Conservation (phyloP, 1,140 invertebrate genomes). For the Vanessa atalanta region DNA sequence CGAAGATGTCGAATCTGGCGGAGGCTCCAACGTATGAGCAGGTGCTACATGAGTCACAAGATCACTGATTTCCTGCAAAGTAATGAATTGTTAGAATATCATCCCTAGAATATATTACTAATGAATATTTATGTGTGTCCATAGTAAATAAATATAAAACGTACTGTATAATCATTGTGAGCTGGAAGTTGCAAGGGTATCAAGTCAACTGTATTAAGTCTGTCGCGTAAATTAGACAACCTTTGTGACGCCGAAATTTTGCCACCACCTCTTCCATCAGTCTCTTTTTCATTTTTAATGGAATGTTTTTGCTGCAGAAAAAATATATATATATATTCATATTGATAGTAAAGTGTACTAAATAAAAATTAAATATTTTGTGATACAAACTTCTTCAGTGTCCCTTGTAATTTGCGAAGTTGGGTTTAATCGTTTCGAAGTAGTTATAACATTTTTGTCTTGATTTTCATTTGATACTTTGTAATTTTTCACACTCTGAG, state of each 20-base stretch:
- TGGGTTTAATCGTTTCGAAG: constrained; percentile 31
- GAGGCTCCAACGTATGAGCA: constrained; percentile 61
- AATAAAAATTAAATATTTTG: not conserved
- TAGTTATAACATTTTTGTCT: constrained; percentile 35
- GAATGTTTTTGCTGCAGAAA: constrained; percentile 62
- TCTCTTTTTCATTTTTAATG: constrained; percentile 57
- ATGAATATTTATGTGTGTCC: not conserved
- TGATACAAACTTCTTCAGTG: constrained; percentile 36
- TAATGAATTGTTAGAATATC: not conserved
- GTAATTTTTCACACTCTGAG: constrained; percentile 36
- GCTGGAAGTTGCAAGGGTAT: constrained; percentile 70
- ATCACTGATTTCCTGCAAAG: constrained; percentile 55
- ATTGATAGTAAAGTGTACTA: not conserved
- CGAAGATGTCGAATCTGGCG: constrained; percentile 62
- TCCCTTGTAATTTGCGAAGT: constrained; percentile 35
- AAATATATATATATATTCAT: not conserved
- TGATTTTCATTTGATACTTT: constrained; percentile 23
- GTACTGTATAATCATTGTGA: constrained; percentile 60
- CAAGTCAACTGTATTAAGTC: constrained; percentile 66
- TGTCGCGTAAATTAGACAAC: constrained; percentile 67
- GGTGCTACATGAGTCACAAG: constrained; percentile 54
- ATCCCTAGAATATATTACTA: not conserved
- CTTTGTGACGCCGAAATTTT: constrained; percentile 73
- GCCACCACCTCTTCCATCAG: constrained; percentile 49
- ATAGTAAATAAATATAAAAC: constrained; percentile 23